A percentile compares a stretch with the other conserved stretches of the same genome.
phyloP scores from a whole-genome alignment of 2,113 vertebrate species.

The Melanerpes formicivorus region DNA sequence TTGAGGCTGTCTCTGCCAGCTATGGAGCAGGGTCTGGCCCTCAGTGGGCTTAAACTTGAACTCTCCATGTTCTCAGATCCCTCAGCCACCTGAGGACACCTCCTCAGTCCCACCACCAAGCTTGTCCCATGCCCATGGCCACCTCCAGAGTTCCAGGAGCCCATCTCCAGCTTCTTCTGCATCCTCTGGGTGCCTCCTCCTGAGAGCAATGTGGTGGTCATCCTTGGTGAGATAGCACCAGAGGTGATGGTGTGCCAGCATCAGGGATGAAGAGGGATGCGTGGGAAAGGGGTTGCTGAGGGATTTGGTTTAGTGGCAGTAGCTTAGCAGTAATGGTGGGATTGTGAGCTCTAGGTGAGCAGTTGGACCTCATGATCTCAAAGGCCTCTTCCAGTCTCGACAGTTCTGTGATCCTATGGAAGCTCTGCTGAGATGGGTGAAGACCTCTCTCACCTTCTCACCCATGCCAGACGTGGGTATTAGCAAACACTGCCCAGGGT shows the following conservation, averaged over 20 bases:
- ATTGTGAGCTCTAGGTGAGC: too few relatives aligned
- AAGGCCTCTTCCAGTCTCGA: too few relatives aligned
- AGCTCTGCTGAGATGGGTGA: not conserved
- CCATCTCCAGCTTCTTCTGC: not conserved
- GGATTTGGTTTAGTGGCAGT: too few relatives aligned
- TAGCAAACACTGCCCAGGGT: not conserved
- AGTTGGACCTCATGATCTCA: too few relatives aligned
- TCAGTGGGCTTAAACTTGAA: not conserved
- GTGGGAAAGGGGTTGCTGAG: not conserved
- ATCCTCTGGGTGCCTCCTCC: too few relatives aligned
- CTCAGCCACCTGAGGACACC: not conserved
- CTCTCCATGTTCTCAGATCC: not conserved
- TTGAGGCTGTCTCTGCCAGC: not conserved
- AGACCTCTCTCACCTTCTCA: not conserved
- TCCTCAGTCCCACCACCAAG: not conserved
- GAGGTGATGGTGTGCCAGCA: not conserved
- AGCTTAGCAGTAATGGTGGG: too few relatives aligned
- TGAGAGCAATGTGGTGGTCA: fast-evolving
- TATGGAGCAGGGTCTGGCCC: not conserved
- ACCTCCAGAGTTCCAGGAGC: not conserved
- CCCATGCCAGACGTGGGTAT: not conserved
- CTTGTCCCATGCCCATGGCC: not conserved
- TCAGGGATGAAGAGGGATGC: not conserved
- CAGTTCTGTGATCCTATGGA: too few relatives aligned
- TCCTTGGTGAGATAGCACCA: not conserved